Evolutionary conservation across 1,140 invertebrate genomes (phyloP).

Genomic region (Pachyrhynchus sulphureomaculatus): DNA sequence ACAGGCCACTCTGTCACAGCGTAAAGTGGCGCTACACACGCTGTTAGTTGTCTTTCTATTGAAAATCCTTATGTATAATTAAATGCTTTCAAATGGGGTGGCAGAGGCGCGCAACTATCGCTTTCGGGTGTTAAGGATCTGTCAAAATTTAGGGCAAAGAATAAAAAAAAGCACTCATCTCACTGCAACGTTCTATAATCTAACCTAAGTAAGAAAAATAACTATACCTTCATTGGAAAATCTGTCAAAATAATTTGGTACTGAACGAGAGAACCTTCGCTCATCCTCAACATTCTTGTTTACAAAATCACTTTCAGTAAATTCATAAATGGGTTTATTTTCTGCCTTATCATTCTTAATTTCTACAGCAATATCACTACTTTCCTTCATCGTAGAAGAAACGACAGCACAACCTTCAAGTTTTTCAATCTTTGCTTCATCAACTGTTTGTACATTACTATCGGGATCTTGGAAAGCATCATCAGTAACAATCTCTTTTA

Average conservation of each 20-base stretch:
- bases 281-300: constrained; percentile 58
- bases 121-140: too few relatives aligned
- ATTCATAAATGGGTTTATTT: background rate
- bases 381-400: background rate
- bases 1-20: too few relatives aligned
- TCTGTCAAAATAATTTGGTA: constrained; percentile 38
- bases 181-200: too few relatives aligned
- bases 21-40: too few relatives aligned
- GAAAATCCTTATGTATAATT: too few relatives aligned
- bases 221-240: constrained; percentile 22
- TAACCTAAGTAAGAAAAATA: too few relatives aligned
- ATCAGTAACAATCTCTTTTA: background rate
- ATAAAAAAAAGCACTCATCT: too few relatives aligned
- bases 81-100: too few relatives aligned
- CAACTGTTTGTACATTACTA: constrained; percentile 10
- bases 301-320: constrained; percentile 57
- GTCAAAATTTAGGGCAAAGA: too few relatives aligned
- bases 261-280: constrained; percentile 29
- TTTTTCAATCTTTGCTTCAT: constrained; percentile 1
- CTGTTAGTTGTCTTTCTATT: too few relatives aligned
- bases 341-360: background rate
- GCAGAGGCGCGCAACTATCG: too few relatives aligned
- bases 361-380: background rate
- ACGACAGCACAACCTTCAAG: background rate
- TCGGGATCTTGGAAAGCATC: too few relatives aligned